Conservation (phyloP, 2,888 invertebrate genomes). For the Agrochola lota region DNA sequence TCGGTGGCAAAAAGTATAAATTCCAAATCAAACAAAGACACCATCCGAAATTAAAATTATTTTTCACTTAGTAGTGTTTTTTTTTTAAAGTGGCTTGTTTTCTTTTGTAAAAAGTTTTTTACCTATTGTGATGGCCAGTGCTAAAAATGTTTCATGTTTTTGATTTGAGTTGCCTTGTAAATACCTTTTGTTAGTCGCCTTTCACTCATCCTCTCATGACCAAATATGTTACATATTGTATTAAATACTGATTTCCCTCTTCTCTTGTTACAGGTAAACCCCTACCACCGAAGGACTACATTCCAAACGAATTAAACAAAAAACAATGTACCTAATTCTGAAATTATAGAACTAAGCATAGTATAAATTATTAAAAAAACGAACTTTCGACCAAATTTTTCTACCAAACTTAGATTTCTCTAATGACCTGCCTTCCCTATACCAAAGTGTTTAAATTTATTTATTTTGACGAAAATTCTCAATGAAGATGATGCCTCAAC, state of each 20-base stretch:
- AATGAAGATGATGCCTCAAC: constrained; percentile 94
- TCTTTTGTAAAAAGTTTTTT: too few species aligned
- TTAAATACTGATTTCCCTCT: constrained; percentile 3
- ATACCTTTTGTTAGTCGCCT: too few species aligned
- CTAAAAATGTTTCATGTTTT: too few species aligned
- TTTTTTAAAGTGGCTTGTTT: too few species aligned
- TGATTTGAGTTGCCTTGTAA: too few species aligned
- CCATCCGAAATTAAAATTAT: too few species aligned
- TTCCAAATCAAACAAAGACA: too few species aligned
- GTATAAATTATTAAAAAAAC: constrained; percentile 41
- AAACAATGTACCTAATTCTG: constrained; percentile 69
- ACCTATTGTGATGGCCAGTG: too few species aligned
- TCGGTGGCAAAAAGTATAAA: too few species aligned
- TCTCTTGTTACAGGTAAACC: constrained; percentile 71
- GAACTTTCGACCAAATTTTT: constrained; percentile 77
- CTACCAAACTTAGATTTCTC: constrained; percentile 74
- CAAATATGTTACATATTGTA: background rate
- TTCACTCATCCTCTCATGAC: too few species aligned
- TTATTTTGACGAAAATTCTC: constrained; percentile 48
- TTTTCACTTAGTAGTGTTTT: too few species aligned
- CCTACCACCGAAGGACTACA: constrained; percentile 73
- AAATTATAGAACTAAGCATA: constrained; percentile 64
- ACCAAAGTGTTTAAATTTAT: constrained; percentile 76
- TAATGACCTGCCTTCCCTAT: constrained; percentile 75
- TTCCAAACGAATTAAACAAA: constrained; percentile 71